A percentile compares a stretch with the other conserved stretches of the same genome.
These are phyloP conservation scores for Pammene aurita DNA, from an alignment of 2,888 invertebrate genomes.

Conservation along the genomic window DNA sequence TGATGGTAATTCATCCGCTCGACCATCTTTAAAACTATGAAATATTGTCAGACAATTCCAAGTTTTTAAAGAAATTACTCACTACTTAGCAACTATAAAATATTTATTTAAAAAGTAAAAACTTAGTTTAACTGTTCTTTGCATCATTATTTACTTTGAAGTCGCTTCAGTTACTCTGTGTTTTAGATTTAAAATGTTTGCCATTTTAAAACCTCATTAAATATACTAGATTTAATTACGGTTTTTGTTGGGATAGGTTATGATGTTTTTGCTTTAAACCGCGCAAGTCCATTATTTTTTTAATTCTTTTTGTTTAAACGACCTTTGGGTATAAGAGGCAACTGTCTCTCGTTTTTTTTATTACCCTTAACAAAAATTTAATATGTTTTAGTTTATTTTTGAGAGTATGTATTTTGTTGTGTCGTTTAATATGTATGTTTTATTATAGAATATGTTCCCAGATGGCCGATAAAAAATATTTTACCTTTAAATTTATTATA, in stretches of 20 bases:
- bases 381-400: not conserved
- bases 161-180: not conserved
- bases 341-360: not conserved
- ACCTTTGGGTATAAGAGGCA: not conserved
- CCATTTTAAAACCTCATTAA: slow-evolving; percentile 22
- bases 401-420: not conserved
- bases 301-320: not conserved
- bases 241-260: slow-evolving; percentile 11
- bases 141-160: slow-evolving; percentile 18
- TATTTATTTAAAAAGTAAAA: slow-evolving; percentile 15
- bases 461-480: no score
- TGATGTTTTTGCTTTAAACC: slow-evolving; percentile 13
- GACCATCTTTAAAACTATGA: slow-evolving; percentile 33
- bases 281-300: slow-evolving; percentile 10
- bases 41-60: slow-evolving; percentile 21
- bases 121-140: not conserved
- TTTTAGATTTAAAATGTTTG: slow-evolving; percentile 22
- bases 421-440: no score
- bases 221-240: slow-evolving; percentile 6
- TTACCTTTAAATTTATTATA: no score
- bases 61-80: not conserved
- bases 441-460: no score
- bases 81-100: slow-evolving; percentile 7
- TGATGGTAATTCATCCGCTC: slow-evolving; percentile 35
- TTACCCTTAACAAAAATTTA: not conserved